A percentile compares a stretch with the other conserved stretches of the same genome.
phyloP scores from a whole-genome alignment of 1,140 invertebrate genomes.

The Papilio machaon region DNA sequence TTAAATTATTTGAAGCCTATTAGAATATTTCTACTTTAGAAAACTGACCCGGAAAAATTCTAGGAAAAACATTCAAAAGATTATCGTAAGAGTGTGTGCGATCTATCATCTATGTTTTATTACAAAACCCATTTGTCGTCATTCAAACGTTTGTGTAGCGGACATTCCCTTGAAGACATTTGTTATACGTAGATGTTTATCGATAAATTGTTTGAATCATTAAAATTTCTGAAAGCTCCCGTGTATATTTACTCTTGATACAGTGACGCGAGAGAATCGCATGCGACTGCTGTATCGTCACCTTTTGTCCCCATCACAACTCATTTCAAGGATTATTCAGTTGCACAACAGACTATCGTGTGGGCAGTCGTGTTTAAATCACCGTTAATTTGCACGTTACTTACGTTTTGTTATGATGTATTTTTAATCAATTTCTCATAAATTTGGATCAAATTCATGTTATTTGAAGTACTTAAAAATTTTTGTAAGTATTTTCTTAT shows the following conservation, averaged over 20 bases:
- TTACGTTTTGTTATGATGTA: neutral
- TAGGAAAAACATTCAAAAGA: neutral
- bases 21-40: neutral
- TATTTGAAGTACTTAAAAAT: neutral
- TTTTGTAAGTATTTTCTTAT: neutral
- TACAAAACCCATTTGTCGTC: constrained; percentile 13
- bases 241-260: neutral
- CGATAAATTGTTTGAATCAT: constrained; percentile 13
- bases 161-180: constrained; percentile 6
- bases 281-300: constrained; percentile 17
- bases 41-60: neutral
- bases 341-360: constrained; percentile 10
- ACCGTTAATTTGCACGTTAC: neutral
- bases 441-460: neutral
- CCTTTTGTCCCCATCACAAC: constrained; percentile 18
- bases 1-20: no score
- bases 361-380: constrained; percentile 2
- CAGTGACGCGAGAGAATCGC: constrained; percentile 4
- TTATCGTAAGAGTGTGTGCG: neutral
- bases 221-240: constrained; percentile 13
- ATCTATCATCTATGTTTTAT: neutral
- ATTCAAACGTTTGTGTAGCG: neutral
- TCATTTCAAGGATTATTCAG: constrained; percentile 17
- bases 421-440: neutral
- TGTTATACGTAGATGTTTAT: constrained; percentile 15